Conservation (phyloP, 23 tunicate genomes). For the Corella eumyota region DNA sequence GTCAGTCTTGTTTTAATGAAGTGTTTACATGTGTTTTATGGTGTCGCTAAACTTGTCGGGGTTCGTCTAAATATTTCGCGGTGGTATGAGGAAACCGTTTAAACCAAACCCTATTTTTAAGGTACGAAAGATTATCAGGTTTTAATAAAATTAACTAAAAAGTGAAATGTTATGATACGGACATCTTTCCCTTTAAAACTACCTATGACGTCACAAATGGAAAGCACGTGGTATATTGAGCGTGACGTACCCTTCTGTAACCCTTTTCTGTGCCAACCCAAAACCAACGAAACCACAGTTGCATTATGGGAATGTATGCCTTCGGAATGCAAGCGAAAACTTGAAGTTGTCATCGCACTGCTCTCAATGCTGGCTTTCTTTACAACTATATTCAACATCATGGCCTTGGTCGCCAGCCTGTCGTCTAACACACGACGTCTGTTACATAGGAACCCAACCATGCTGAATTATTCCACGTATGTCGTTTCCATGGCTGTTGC, state of each 20-base stretch:
- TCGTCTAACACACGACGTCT: slow-evolving; percentile 45
- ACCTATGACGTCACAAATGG: too few relatives aligned
- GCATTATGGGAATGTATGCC: slow-evolving; percentile 65
- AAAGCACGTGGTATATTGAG: slow-evolving; percentile 4
- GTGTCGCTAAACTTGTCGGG: too few relatives aligned
- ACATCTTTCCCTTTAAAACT: too few relatives aligned
- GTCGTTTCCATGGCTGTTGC: slow-evolving; percentile 77
- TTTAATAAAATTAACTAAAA: too few relatives aligned
- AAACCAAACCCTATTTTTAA: too few relatives aligned
- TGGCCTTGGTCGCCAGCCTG: slow-evolving; percentile 41
- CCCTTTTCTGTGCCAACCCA: slow-evolving; percentile 31
- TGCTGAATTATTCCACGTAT: slow-evolving; percentile 76
- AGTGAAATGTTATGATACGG: too few relatives aligned
- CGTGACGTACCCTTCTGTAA: slow-evolving; percentile 61
- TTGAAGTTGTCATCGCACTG: slow-evolving; percentile 21
- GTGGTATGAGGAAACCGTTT: too few relatives aligned
- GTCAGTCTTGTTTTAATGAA: too few relatives aligned
- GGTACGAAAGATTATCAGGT: too few relatives aligned
- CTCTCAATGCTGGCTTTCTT: slow-evolving; percentile 26
- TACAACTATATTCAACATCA: slow-evolving; percentile 34
- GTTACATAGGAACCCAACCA: slow-evolving; percentile 63
- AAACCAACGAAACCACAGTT: background rate
- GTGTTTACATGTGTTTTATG: too few relatives aligned
- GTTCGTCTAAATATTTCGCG: too few relatives aligned
- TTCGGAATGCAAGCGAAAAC: slow-evolving; percentile 11